Base-by-base conservation (phyloP, 2,113 vertebrate genomes). In the Anguilla rostrata region DNA sequence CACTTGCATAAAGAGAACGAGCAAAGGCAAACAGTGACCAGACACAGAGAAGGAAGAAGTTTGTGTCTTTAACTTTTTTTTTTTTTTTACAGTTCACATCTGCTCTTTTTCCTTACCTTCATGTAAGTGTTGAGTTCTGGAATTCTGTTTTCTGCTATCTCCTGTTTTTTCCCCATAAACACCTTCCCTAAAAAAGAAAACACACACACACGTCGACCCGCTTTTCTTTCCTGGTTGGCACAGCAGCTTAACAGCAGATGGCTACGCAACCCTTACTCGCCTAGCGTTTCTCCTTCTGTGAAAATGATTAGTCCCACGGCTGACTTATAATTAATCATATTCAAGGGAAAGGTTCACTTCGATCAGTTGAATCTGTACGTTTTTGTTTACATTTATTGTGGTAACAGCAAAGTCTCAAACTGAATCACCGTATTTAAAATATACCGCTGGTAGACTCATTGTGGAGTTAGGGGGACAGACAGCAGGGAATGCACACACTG, bases 141-240 rank as follows among this genome's bases (percentile, higher is more conserved):
- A 83, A 99, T 98, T 83, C 98, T 92, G 87, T 71, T 94, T 90
- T 99, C 98, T 0, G 98, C 98, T 7, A 99, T 99, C 92, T 99
- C 98, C 90, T 93, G 94, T 87, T 99, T 99, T 91, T 97, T 95
- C 0, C 98, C 97, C 49, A 99, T 86, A 89, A 92, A 99, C 91
- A 99, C 93, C 89, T 99, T 99, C 80, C 97, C 98, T 99, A 84
- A 92, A 92, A 85, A 83, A 86, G 5, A 92, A 53, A 88, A 87
- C 87, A 53, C 16, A 41, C 16, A 41, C 78, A 43, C 39, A 16
- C 15, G 16, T 26, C 46, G n/a, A 78, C n/a, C 49, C 9, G 20
- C 11, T 43, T 29, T 49, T 46, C 75, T 41, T 22, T 26, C 40
- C 8, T 41, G 39, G 0, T 9, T 63, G 82, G 39, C 56, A 14